Conservation (phyloP, 2,113 vertebrate species). For the Bubo scandiacus region DNA sequence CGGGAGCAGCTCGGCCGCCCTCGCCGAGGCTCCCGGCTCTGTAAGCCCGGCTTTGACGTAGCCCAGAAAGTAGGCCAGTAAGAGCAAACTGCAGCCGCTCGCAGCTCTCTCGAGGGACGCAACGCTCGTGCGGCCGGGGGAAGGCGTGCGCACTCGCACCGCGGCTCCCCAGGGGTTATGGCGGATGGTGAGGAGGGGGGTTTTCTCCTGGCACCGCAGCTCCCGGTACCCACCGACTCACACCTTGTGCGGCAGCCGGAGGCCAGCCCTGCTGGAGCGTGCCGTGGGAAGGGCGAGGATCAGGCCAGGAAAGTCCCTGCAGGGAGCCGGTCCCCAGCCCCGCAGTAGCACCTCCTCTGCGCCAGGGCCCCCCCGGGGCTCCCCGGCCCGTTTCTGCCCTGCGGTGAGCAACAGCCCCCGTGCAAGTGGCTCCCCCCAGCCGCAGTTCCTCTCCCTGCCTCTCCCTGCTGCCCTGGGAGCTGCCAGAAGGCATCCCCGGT, state of each 20-base stretch:
- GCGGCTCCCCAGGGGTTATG: neutral
- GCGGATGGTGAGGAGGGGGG: neutral
- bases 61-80: slow-evolving; percentile 57
- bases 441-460: fast-evolving
- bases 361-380: fast-evolving
- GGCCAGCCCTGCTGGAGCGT: fast-evolving
- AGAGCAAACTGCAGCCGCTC: slow-evolving; percentile 16
- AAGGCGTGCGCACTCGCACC: neutral
- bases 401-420: fast-evolving
- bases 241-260: fast-evolving
- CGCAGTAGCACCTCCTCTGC: neutral
- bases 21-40: neutral
- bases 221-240: neutral
- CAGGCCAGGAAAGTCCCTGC: neutral
- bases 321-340: neutral
- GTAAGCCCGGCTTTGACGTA: slow-evolving; percentile 50
- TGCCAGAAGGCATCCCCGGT: neutral
- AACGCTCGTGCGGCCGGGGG: neutral
- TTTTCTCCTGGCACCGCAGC: neutral
- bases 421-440: neutral
- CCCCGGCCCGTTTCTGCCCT: fast-evolving
- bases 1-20: neutral
- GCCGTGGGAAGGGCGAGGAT: neutral
- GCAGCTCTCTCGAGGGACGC: neutral
- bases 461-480: neutral